Conservation (phyloP, 2,888 invertebrate species). For the Proisotoma minuta region DNA sequence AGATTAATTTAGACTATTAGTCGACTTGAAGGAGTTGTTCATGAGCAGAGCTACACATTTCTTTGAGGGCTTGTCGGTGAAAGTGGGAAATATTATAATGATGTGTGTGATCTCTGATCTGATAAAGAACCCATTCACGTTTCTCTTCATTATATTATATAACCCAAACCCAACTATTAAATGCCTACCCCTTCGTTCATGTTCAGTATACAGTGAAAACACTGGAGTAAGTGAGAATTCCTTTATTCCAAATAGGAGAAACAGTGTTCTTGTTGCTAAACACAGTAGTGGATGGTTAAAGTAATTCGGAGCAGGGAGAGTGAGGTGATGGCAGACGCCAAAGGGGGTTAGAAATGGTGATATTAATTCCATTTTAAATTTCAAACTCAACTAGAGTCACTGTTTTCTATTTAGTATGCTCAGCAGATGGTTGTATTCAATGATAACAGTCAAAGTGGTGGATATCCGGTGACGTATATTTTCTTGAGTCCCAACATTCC, state of each 20-base stretch:
- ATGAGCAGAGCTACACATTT: conserved; percentile 1
- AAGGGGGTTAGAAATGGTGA: neutral
- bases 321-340: too few relatives aligned
- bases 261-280: too few relatives aligned
- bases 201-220: too few relatives aligned
- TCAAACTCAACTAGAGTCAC: too few relatives aligned
- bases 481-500: conserved; percentile 1
- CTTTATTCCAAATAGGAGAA: too few relatives aligned
- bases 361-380: conserved; percentile 15
- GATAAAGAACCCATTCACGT: conserved; percentile 8
- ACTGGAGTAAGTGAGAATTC: too few relatives aligned
- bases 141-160: neutral
- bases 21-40: conserved; percentile 33
- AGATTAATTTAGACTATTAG: conserved; percentile 37
- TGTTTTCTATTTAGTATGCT: conserved; percentile 29
- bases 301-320: too few relatives aligned
- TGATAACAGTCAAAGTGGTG: neutral
- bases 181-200: neutral
- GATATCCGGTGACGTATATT: conserved; percentile 9
- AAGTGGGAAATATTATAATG: conserved; percentile 28
- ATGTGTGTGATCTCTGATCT: conserved; percentile 22
- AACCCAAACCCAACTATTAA: neutral
- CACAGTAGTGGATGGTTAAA: too few relatives aligned
- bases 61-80: conserved; percentile 14
- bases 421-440: conserved; percentile 21